phyloP scores from a whole-genome alignment of 2,113 vertebrate genomes.

The Siniperca knerii region DNA sequence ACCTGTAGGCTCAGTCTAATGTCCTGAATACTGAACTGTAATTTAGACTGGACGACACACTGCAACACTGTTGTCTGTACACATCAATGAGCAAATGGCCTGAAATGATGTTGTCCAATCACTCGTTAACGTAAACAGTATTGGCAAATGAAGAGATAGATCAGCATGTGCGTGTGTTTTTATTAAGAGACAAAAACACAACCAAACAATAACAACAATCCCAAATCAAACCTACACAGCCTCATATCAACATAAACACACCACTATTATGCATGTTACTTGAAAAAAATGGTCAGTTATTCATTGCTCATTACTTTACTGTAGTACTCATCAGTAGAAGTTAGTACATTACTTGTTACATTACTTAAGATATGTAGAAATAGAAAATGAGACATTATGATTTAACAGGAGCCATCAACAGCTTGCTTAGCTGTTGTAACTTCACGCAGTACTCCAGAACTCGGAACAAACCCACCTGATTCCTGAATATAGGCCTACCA shows the following conservation, averaged over 20 bases:
- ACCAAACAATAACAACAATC: neutral
- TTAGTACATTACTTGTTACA: neutral
- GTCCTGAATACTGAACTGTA: slow-evolving; percentile 43
- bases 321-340: neutral
- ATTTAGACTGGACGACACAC: slow-evolving; percentile 19
- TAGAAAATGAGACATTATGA: neutral
- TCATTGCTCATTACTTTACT: neutral
- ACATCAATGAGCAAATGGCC: slow-evolving; percentile 57
- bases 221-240: neutral
- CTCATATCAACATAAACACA: neutral
- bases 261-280: neutral
- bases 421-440: neutral
- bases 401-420: neutral
- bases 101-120: slow-evolving; percentile 38
- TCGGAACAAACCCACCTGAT: neutral
- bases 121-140: slow-evolving; percentile 29
- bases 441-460: neutral
- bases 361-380: neutral
- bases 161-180: neutral
- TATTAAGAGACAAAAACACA: neutral
- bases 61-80: slow-evolving; percentile 34
- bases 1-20: slow-evolving; percentile 39
- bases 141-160: slow-evolving; percentile 1
- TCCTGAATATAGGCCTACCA: neutral
- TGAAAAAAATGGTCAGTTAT: neutral